phyloP scores from a whole-genome alignment of 2,797 vertebrate genomes.

The Phrynocephalus vlangalii region DNA sequence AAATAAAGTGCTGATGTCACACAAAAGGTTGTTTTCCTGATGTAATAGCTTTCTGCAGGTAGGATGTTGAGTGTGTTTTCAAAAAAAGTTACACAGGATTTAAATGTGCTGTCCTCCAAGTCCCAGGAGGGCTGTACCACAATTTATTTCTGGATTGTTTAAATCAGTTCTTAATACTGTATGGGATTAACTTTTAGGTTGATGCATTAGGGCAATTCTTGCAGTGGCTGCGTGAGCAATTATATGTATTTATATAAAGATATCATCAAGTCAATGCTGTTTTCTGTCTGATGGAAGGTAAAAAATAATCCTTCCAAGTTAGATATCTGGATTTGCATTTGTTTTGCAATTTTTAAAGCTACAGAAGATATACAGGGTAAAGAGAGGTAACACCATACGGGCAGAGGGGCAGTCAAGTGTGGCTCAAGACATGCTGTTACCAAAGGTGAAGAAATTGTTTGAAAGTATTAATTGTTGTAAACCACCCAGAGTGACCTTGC shows the following conservation, averaged over 20 bases:
- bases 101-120: background rate
- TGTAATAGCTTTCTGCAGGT: background rate
- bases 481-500: no score
- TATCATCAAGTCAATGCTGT: background rate
- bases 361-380: background rate
- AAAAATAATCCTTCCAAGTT: background rate
- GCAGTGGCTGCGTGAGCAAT: background rate
- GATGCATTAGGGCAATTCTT: background rate
- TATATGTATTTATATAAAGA: conserved; percentile 1
- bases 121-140: conserved; percentile 11
- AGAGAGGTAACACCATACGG: background rate
- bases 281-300: background rate
- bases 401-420: background rate
- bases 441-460: background rate
- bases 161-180: background rate
- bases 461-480: no score
- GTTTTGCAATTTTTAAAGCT: background rate
- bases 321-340: background rate
- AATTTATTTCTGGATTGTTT: background rate
- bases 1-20: background rate
- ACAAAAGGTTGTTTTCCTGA: background rate
- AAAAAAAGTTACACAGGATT: background rate
- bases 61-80: background rate
- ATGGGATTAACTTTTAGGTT: background rate
- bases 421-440: background rate